Evolutionary conservation across 1,140 invertebrate species (phyloP).

Genomic region (Drosophila athabasca): DNA sequence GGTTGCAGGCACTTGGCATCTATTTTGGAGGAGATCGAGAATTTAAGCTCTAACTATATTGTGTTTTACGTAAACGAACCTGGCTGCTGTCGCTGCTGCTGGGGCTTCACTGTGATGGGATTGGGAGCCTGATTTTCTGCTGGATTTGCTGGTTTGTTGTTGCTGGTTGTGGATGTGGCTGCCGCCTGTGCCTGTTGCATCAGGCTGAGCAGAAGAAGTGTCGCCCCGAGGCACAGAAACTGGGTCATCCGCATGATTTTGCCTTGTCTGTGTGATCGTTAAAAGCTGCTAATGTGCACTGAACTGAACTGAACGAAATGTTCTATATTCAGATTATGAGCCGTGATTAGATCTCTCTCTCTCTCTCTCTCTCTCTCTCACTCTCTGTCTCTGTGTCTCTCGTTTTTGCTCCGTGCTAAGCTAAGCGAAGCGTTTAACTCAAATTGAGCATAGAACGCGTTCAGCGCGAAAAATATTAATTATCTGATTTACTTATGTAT

Average conservation of each 20-base stretch:
- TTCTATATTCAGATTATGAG: slow-evolving; percentile 33
- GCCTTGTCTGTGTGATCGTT: slow-evolving; percentile 36
- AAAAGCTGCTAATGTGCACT: slow-evolving; percentile 55
- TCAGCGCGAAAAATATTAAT: slow-evolving; percentile 50
- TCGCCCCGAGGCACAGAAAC: slow-evolving; percentile 38
- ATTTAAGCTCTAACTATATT: background rate
- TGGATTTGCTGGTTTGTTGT: slow-evolving; percentile 8
- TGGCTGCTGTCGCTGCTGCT: slow-evolving; percentile 22
- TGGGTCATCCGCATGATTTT: slow-evolving; percentile 52
- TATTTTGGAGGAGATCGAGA: slow-evolving; percentile 1
- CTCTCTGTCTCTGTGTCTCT: background rate
- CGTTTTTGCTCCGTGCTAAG: slow-evolving; percentile 34
- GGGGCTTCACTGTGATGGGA: slow-evolving; percentile 24
- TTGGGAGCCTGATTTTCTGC: slow-evolving; percentile 9
- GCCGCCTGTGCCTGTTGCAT: slow-evolving; percentile 41
- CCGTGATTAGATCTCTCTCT: slow-evolving; percentile 4
- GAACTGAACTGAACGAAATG: slow-evolving; percentile 34
- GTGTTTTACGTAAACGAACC: background rate
- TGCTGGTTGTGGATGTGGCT: slow-evolving; percentile 31
- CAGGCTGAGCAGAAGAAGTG: slow-evolving; percentile 47
- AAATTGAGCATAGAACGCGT: slow-evolving; percentile 55
- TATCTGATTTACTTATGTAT: slow-evolving; percentile 23
- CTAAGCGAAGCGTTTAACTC: slow-evolving; percentile 54
- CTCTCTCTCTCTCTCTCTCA: slow-evolving; percentile 5
- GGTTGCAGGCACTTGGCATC: slow-evolving; percentile 75